Percentiles rank a stretch among this genome's conserved stretches.
Conservation (phyloP, 2,113 vertebrate genomes). For the Orientallactaga bullata region DNA sequence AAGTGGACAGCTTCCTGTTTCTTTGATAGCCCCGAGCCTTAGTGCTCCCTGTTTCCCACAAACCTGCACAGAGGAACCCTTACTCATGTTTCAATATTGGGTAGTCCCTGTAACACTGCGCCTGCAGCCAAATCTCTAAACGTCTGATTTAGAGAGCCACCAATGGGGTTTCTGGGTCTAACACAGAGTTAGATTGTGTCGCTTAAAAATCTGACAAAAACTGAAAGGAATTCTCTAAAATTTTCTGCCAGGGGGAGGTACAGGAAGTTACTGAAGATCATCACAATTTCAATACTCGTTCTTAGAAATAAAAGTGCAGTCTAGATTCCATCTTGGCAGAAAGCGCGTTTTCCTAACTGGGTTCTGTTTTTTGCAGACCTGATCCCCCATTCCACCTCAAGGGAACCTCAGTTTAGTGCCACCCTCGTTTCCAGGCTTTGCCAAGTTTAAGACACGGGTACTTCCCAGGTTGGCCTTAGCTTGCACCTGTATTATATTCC, state of each 20-base stretch:
- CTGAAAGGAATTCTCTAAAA: neutral
- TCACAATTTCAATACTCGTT: neutral
- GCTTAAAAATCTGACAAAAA: neutral
- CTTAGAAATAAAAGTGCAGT: neutral
- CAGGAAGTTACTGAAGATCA: neutral
- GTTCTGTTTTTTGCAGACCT: neutral
- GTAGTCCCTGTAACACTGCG: rapidly evolving
- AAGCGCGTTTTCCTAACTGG: neutral
- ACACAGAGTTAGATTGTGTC: neutral
- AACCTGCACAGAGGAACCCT: neutral
- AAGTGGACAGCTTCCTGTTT: neutral
- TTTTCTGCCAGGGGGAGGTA: neutral
- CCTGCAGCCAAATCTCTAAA: neutral
- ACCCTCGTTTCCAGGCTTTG: neutral
- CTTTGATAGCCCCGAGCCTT: neutral
- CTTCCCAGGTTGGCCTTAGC: neutral
- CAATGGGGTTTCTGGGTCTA: neutral
- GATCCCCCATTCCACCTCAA: too few relatives aligned
- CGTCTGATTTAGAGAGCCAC: neutral
- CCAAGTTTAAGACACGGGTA: neutral
- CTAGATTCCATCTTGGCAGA: neutral
- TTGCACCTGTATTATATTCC: neutral
- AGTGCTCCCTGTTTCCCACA: neutral
- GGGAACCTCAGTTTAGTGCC: too few relatives aligned
- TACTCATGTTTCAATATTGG: neutral